Conservation (phyloP, 2,797 vertebrate species). For the Zenarchopterus dispar region DNA sequence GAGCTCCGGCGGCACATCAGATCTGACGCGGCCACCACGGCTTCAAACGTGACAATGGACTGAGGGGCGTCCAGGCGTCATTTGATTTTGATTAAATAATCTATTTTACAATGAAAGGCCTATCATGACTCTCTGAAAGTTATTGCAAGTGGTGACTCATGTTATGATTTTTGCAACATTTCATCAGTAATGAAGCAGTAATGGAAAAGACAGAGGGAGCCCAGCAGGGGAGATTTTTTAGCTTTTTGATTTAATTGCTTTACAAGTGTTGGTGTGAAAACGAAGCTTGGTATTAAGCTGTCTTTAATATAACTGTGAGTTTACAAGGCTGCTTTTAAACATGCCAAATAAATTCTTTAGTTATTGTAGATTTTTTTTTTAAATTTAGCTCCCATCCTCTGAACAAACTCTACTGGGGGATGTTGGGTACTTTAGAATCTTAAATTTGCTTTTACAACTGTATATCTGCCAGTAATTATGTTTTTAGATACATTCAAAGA, state of each 20-base stretch:
- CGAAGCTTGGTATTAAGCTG: constrained; percentile 8
- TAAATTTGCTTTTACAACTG: too few relatives aligned
- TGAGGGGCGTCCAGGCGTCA: constrained; percentile 3
- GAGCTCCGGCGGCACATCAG: constrained; percentile 8
- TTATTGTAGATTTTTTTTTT: neutral
- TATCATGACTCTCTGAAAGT: too few relatives aligned
- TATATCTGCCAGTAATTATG: too few relatives aligned
- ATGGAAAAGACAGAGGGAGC: neutral
- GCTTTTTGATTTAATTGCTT: constrained; percentile 5
- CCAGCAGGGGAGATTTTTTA: neutral
- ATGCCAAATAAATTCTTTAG: constrained; percentile 13
- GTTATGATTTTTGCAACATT: neutral
- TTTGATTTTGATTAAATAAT: constrained; percentile 32
- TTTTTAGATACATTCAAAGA: too few relatives aligned
- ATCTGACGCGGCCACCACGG: constrained; percentile 11
- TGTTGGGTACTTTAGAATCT: too few relatives aligned
- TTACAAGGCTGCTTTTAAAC: neutral
- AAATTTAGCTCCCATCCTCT: neutral
- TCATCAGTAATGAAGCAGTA: constrained; percentile 5
- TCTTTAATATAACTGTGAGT: too few relatives aligned
- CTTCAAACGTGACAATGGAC: constrained; percentile 10
- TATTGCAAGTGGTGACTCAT: too few relatives aligned
- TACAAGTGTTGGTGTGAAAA: neutral
- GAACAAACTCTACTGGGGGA: too few relatives aligned
- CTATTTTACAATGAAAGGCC: constrained; percentile 17